Percentiles rank a stretch among this genome's conserved stretches.
These are phyloP conservation scores for Euzophera pinguis DNA, from an alignment of 2,888 invertebrate species.

Conservation along the genomic window DNA sequence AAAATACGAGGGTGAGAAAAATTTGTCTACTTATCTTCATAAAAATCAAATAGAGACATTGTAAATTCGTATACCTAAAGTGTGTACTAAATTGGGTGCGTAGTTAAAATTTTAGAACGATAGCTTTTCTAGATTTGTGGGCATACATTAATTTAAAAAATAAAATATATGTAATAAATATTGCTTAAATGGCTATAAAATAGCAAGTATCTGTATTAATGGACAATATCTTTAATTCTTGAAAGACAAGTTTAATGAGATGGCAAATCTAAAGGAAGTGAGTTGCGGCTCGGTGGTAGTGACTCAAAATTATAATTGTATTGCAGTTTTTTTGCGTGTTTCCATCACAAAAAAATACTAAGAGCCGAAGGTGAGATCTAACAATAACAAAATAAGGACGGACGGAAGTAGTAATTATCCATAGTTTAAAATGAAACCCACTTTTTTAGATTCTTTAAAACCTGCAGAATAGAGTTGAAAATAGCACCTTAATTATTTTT, in stretches of 20 bases:
- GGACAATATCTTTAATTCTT: background rate
- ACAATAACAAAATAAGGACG: slow-evolving; percentile 48
- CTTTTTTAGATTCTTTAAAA: slow-evolving; percentile 16
- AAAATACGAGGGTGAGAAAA: too few relatives aligned
- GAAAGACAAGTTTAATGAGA: background rate
- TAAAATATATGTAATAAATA: too few relatives aligned
- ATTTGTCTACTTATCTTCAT: too few relatives aligned
- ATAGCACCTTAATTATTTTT: background rate
- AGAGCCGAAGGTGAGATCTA: slow-evolving; percentile 35
- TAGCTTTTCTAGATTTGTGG: too few relatives aligned
- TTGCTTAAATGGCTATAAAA: too few relatives aligned
- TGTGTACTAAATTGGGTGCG: too few relatives aligned
- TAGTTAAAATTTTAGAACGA: too few relatives aligned
- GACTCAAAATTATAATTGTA: slow-evolving; percentile 18
- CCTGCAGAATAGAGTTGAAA: slow-evolving; percentile 3
- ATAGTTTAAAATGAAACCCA: slow-evolving; percentile 21
- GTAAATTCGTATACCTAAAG: too few relatives aligned
- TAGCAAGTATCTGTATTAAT: too few relatives aligned
- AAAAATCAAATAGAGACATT: too few relatives aligned
- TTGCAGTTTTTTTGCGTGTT: slow-evolving; percentile 30
- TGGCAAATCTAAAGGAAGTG: slow-evolving; percentile 4
- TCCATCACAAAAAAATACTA: slow-evolving; percentile 28
- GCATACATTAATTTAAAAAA: too few relatives aligned
- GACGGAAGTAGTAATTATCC: slow-evolving; percentile 55
- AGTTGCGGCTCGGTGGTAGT: slow-evolving; percentile 13